Base-by-base conservation (phyloP, 2,797 vertebrate species). In the Sandelia bainsii region DNA sequence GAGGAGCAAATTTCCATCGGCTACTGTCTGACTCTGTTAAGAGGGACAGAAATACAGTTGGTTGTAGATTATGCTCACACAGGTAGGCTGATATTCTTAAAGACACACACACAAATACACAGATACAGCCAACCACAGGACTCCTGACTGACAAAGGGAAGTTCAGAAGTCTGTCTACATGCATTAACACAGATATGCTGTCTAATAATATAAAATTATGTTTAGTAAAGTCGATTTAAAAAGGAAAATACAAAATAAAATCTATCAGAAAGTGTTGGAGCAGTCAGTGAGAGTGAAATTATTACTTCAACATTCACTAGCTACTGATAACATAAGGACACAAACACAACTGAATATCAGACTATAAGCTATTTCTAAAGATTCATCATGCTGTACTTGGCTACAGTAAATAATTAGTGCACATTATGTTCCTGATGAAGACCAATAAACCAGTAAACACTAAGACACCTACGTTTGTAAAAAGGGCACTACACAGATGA, bases 1-100 rank as follows among this genome's bases (percentile, higher is more conserved):
- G 58, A 16, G 49, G 23, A 11, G 49, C 66, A 14, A 57, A 67
- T 52, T 23, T 27, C 3, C 69, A 45, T 25, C 81, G 77, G 82
- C 66, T 80, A n/a, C 49, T 72, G 73, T 75, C 61, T 63, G 54
- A 70, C 60, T 77, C 48, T 70, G 11, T 49, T 9, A 64, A 80
- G 65, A 59, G 74, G 44, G 46, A 8, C 17, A 63, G 32, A 69
- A 63, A 79, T 44, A 67, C 63, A 58, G 78, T 86, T 88, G 79
- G 71, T 42, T 54, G 72, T 45, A 48, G 80, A 73, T 75, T 61
- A 75, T 69, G 80, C 74, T 73, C 79, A 82, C 79, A 82, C 89
- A 92, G 91, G 91, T 92, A 90, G 86, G 75, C 81, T 81, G 83
- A 4, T 79, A 42, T 81, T 89, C 90, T 93, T 93, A 92, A 92